Conservation (phyloP, 2,888 invertebrate genomes). For the Drosophila multiciliata region DNA sequence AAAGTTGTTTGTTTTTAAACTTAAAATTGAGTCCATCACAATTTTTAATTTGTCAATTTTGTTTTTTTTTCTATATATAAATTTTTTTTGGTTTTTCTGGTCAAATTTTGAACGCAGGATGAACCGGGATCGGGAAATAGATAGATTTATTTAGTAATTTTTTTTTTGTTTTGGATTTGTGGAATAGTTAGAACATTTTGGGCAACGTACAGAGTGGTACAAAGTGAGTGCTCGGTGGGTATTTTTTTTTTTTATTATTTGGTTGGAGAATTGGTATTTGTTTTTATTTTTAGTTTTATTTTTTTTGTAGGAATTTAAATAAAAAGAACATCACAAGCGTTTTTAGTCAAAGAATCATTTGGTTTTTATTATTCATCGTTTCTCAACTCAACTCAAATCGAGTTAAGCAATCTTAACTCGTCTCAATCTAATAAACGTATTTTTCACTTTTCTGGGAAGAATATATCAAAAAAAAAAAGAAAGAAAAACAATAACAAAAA, state of each 20-base stretch:
- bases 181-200: constrained; percentile 37
- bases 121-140: constrained; percentile 40
- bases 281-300: constrained; percentile 16
- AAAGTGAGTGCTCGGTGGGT: constrained; percentile 63
- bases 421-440: constrained; percentile 17
- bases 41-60: constrained; percentile 77
- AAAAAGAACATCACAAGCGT: constrained; percentile 84
- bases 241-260: constrained; percentile 36
- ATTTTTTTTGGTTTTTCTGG: constrained; percentile 25
- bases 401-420: constrained; percentile 34
- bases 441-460: constrained; percentile 45
- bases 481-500: constrained; percentile 22
- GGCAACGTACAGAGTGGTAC: constrained; percentile 67
- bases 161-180: constrained; percentile 15
- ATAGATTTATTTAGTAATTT: neutral
- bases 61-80: constrained; percentile 5
- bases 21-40: constrained; percentile 83
- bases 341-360: constrained; percentile 85
- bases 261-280: constrained; percentile 55
- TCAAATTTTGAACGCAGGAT: constrained; percentile 58
- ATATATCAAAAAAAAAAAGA: constrained; percentile 18
- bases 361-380: constrained; percentile 74
- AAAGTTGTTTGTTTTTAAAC: constrained; percentile 56
- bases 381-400: constrained; percentile 58
- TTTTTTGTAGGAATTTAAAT: constrained; percentile 56